These are phyloP conservation scores for Sphaeridia pumilis DNA, from an alignment of 2,888 invertebrate genomes.

Conservation along the genomic window DNA sequence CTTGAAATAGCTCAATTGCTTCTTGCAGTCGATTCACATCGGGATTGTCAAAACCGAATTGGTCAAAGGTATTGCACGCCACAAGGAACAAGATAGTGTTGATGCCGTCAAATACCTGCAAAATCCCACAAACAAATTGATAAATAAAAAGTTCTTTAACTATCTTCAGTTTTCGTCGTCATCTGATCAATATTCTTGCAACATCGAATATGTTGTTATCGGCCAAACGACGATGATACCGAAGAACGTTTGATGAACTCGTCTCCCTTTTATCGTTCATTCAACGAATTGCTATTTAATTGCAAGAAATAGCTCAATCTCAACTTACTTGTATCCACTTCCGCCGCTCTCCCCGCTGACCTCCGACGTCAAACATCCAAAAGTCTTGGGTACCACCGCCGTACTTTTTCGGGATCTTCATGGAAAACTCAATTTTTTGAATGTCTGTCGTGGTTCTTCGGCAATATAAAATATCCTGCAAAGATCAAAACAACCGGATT, in stretches of 20 bases:
- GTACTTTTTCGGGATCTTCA: slow-evolving; percentile 56
- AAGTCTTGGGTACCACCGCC: slow-evolving; percentile 60
- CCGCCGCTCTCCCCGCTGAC: slow-evolving; percentile 65
- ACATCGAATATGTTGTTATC: too few relatives aligned
- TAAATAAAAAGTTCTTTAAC: too few relatives aligned
- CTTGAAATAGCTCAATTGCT: slow-evolving; percentile 57
- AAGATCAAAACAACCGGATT: too few relatives aligned
- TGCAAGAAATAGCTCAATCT: too few relatives aligned
- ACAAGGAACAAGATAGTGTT: slow-evolving; percentile 69
- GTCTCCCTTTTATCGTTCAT: too few relatives aligned
- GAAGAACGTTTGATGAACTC: too few relatives aligned
- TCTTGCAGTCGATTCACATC: slow-evolving; percentile 59
- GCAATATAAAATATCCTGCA: slow-evolving; percentile 60
- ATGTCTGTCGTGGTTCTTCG: slow-evolving; percentile 61
- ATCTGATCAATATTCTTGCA: too few relatives aligned
- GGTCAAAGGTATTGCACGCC: slow-evolving; percentile 69
- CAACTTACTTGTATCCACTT: slow-evolving; percentile 62
- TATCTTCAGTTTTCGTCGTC: too few relatives aligned
- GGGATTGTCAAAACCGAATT: slow-evolving; percentile 57
- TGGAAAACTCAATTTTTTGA: slow-evolving; percentile 61
- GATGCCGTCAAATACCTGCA: slow-evolving; percentile 65
- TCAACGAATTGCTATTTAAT: too few relatives aligned
- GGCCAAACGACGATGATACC: too few relatives aligned
- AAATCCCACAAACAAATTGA: too few relatives aligned
- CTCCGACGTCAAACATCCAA: slow-evolving; percentile 76